Evolutionary conservation across 2,888 invertebrate species (phyloP), one percentile per base, ranked within the genome.

Genomic region (Amphimallon solstitiale): DNA sequence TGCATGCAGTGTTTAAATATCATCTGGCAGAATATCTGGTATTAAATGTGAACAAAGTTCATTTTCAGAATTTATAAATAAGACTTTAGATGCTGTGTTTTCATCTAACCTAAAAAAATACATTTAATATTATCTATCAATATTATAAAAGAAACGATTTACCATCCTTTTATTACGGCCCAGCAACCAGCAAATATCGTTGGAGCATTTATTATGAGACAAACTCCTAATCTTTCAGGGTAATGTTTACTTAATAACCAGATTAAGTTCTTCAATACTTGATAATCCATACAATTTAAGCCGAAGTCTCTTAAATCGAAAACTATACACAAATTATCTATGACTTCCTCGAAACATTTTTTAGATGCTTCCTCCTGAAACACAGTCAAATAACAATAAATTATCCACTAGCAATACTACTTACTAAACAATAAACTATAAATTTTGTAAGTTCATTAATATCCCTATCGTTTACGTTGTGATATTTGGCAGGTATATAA

Each of bases 231-330:
- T 29, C 92, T 83, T 78, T 93, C 93, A 0, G 92, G 92, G 78
- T 91, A 93, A 77, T 92, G 92, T 68, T 89, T 86, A 75, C 90
- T 89, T 9, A 92, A 84, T 38, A 92, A 80, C 91, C 92, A 92
- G 70, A 92, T 92, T 35, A 93, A 83, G 78, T 92, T 92, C 80
- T 92, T 92, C 10, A 92, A 85, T 68, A 92, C 85, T 79, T 91
- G 91, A 79, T 92, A 92, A 77, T 93, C 92, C 92, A 93, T 92
- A 76, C 91, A 91, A 45, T 88, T 88, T 45, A 91, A 82, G 65
- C 90, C 90, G 77, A 93, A 92, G 72, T 86, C 89, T 71, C 88
- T 87, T 72, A 93, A 80, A 81, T 93, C 92, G 81, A 93, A 93
- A 38, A 92, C 88, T 77, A 93, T 92, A 78, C 92, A 92, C 14